Conservation (phyloP, 2,888 invertebrate genomes). For the Pandemis cinnamomeana region DNA sequence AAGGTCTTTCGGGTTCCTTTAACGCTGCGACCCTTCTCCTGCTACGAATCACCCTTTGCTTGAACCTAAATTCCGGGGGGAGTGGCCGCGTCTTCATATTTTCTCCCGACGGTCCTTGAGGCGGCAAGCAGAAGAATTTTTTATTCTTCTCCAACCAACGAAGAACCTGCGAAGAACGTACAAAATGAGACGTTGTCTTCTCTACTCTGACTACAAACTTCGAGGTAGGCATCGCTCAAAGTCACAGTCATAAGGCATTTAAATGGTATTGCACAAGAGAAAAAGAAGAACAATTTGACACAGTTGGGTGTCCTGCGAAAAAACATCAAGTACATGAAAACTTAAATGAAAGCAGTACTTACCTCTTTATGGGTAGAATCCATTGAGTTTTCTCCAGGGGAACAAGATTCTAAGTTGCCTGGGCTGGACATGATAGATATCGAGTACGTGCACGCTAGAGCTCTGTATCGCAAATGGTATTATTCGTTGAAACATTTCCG, state of each 20-base stretch:
- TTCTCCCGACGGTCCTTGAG: not conserved
- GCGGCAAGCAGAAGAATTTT: not conserved
- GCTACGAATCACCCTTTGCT: not conserved
- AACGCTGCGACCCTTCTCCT: not conserved
- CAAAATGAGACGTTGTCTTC: not conserved
- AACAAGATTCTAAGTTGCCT: too few relatives aligned
- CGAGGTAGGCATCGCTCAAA: not conserved
- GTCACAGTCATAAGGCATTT: not conserved
- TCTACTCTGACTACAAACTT: not conserved
- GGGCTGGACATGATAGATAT: conserved; percentile 40
- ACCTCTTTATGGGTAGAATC: too few relatives aligned
- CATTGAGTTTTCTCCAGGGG: too few relatives aligned
- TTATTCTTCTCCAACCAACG: not conserved
- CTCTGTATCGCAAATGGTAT: too few relatives aligned
- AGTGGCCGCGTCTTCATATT: not conserved
- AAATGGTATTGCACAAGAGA: too few relatives aligned
- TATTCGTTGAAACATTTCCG: too few relatives aligned
- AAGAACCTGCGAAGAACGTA: not conserved
- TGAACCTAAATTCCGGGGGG: not conserved
- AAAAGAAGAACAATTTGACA: too few relatives aligned
- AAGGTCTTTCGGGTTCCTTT: not conserved
- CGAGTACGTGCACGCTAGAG: too few relatives aligned
- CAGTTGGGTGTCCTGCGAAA: too few relatives aligned
- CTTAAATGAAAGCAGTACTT: too few relatives aligned
- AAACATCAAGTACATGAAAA: too few relatives aligned